Conservation (phyloP, 2,113 vertebrate genomes). For the Gnathonemus longibarbis region DNA sequence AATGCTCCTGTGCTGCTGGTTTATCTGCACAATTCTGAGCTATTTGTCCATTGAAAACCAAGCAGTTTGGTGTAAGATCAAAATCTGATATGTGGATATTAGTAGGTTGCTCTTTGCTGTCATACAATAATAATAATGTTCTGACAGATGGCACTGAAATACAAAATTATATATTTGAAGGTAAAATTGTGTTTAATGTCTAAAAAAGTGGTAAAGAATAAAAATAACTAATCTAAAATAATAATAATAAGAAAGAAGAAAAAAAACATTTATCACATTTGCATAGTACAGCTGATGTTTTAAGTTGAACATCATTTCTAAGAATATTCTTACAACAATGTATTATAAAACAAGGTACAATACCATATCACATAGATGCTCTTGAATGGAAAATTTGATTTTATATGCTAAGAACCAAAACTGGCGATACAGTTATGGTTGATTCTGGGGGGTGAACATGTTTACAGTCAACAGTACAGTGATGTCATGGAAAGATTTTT, state of each 20-base stretch:
- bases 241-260: background rate
- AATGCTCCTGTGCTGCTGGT: background rate
- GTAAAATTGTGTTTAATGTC: background rate
- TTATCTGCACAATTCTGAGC: background rate
- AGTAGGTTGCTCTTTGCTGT: background rate
- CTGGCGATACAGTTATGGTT: background rate
- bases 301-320: background rate
- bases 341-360: background rate
- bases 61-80: background rate
- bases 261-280: background rate
- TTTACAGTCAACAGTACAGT: conserved; percentile 52
- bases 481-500: conserved; percentile 64
- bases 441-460: conserved; percentile 44
- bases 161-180: background rate
- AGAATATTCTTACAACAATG: background rate
- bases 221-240: background rate
- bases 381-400: background rate
- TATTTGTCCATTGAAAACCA: background rate
- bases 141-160: background rate
- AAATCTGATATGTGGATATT: background rate
- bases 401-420: background rate
- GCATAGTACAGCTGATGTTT: background rate
- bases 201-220: background rate
- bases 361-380: background rate
- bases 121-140: background rate